These are phyloP conservation scores for Platycercus adscitus DNA, from an alignment of 2,113 vertebrate genomes.

Conservation along the genomic window DNA sequence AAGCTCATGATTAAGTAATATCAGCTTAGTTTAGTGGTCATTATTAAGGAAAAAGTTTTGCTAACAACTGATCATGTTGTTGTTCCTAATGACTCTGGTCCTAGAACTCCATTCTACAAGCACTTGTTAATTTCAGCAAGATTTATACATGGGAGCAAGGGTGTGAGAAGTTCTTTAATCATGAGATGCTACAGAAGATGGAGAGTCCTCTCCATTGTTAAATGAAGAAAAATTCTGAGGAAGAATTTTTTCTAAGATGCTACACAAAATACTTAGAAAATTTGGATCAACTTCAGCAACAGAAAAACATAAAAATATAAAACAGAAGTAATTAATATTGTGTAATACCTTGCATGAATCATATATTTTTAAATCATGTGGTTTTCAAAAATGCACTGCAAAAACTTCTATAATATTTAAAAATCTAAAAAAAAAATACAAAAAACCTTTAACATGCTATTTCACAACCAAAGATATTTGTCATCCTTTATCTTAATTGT, in stretches of 20 bases:
- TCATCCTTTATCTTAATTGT: not conserved
- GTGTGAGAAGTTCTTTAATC: not conserved
- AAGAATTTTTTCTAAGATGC: not conserved
- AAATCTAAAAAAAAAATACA: not conserved
- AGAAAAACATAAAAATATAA: not conserved
- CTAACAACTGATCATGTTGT: not conserved
- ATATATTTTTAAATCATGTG: not conserved
- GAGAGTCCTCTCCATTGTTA: not conserved
- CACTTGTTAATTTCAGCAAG: not conserved
- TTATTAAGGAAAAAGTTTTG: conserved; percentile 7
- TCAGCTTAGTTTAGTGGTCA: not conserved
- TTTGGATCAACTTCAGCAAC: not conserved
- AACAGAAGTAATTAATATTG: not conserved
- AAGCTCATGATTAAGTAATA: conserved; percentile 29
- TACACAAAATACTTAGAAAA: not conserved
- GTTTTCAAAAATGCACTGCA: not conserved
- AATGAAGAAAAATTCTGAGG: not conserved
- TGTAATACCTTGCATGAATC: not conserved
- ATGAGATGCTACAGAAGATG: not conserved
- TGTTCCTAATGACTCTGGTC: not conserved
- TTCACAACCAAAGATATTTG: not conserved
- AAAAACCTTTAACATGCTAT: not conserved
- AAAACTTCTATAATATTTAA: not conserved
- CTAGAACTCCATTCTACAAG: not conserved
- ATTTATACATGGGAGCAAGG: not conserved